Conservation (phyloP, 2,888 invertebrate species). For the Lepidochrysops patricia region DNA sequence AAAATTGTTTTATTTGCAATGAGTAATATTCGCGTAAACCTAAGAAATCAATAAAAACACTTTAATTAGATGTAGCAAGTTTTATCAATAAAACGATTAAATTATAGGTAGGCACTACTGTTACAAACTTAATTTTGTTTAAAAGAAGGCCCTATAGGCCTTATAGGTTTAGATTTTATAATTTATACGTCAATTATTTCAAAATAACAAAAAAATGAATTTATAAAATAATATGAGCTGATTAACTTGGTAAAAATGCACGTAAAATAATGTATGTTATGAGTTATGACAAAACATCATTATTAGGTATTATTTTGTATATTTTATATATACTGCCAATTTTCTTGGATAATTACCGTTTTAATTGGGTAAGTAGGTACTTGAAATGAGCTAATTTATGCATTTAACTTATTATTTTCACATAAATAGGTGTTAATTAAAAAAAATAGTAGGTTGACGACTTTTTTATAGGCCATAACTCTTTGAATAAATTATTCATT, state of each 20-base stretch:
- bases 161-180: too few species aligned
- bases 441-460: neutral
- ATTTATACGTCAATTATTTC: too few species aligned
- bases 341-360: neutral
- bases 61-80: too few species aligned
- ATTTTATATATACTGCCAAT: neutral
- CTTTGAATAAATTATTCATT: too few species aligned
- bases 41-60: too few species aligned
- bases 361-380: neutral
- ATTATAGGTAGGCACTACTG: too few species aligned
- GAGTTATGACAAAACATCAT: neutral
- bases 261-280: neutral
- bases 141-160: too few species aligned
- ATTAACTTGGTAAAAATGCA: neutral
- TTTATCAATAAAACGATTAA: too few species aligned
- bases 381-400: neutral
- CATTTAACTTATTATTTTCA: neutral
- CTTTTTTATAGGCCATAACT: too few species aligned
- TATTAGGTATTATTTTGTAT: neutral
- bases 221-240: neutral
- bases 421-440: neutral
- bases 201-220: neutral
- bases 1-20: too few species aligned
- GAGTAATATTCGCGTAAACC: too few species aligned
- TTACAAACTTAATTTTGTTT: too few species aligned